Percentiles rank a stretch among this genome's conserved stretches.
phyloP scores from a whole-genome alignment of 2,888 invertebrate genomes.

The Drosophila maculinotata region DNA sequence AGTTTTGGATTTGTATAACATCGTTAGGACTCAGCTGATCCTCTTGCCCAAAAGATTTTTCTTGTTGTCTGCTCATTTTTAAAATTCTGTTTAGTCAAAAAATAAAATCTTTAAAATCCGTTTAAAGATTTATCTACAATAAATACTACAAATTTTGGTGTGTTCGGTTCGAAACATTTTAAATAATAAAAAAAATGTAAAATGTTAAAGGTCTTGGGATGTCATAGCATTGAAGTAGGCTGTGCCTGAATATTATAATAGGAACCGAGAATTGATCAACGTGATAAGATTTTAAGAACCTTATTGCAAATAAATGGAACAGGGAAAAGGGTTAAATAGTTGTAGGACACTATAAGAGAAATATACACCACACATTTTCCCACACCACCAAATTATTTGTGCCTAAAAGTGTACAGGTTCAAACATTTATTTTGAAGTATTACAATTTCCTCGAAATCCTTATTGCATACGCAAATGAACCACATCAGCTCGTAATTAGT shows the following conservation, averaged over 20 bases:
- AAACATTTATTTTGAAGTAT: background rate
- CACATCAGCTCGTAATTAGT: too few relatives aligned
- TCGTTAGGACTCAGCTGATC: constrained; percentile 8
- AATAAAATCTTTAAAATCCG: constrained; percentile 10
- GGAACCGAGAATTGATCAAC: too few relatives aligned
- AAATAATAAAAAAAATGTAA: too few relatives aligned
- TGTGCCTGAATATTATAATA: background rate
- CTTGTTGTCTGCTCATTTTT: constrained; percentile 18
- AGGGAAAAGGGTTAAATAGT: too few relatives aligned
- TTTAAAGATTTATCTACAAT: background rate
- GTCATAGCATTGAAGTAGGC: constrained; percentile 1
- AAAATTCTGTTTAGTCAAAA: background rate
- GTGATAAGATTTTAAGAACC: too few relatives aligned
- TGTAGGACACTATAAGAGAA: too few relatives aligned
- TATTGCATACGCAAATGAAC: background rate
- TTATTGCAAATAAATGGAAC: too few relatives aligned
- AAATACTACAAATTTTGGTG: constrained; percentile 11
- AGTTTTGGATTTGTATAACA: constrained; percentile 14
- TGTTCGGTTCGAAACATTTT: constrained; percentile 9
- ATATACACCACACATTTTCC: too few relatives aligned
- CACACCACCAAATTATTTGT: too few relatives aligned
- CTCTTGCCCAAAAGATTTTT: background rate
- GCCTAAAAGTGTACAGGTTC: background rate
- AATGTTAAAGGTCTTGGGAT: too few relatives aligned
- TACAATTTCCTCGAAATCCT: background rate